These are phyloP conservation scores for Eulacestoma nigropectus DNA, from an alignment of 2,113 vertebrate species.

Conservation along the genomic window DNA sequence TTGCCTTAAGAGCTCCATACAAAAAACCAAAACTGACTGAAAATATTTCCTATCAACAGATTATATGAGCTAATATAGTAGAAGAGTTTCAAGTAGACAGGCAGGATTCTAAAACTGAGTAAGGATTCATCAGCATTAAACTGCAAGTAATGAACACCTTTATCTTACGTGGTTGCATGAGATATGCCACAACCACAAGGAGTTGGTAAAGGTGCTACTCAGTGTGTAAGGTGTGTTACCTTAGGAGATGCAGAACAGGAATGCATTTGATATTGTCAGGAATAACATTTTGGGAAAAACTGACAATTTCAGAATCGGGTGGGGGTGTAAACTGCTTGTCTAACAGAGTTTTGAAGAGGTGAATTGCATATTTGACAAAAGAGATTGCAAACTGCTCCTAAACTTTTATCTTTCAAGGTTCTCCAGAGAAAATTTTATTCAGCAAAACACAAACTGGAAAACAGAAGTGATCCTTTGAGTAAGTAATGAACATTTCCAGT, in stretches of 20 bases:
- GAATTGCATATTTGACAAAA: neutral
- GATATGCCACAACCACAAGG: neutral
- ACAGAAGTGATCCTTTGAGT: neutral
- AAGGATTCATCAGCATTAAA: neutral
- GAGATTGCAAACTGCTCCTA: neutral
- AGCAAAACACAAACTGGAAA: neutral
- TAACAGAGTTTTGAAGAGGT: neutral
- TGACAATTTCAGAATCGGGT: neutral
- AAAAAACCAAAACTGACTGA: too few relatives aligned
- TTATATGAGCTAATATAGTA: neutral
- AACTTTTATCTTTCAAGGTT: slow-evolving; percentile 41
- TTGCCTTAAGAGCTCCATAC: too few relatives aligned
- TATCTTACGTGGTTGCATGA: neutral
- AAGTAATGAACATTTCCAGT: slow-evolving; percentile 16
- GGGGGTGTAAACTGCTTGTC: neutral
- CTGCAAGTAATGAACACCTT: neutral
- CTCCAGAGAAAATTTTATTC: neutral
- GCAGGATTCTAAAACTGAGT: neutral
- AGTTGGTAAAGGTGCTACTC: neutral
- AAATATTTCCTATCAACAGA: neutral
- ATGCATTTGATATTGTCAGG: neutral
- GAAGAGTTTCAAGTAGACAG: neutral
- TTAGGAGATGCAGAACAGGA: neutral
- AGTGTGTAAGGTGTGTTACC: neutral
- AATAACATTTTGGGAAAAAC: neutral